Conservation (phyloP, 2,113 vertebrate species). For the Eretmochelys imbricata region DNA sequence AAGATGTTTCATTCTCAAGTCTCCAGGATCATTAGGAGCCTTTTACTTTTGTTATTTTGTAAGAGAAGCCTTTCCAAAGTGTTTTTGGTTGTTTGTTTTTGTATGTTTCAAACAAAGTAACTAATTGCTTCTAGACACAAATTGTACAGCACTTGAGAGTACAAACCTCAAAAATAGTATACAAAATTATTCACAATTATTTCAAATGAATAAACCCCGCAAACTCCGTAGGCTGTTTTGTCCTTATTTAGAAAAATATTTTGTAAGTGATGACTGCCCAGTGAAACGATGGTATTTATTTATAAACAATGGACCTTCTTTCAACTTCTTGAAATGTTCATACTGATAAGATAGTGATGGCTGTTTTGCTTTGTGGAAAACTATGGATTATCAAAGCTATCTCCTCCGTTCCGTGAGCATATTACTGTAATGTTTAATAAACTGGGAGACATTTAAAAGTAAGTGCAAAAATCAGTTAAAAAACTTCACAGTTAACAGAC, state of each 20-base stretch:
- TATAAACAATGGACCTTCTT: background rate
- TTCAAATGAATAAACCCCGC: background rate
- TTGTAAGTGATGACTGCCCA: background rate
- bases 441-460: background rate
- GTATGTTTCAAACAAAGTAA: background rate
- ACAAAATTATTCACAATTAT: background rate
- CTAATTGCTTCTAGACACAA: background rate
- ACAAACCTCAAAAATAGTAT: background rate
- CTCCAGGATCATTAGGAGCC: background rate
- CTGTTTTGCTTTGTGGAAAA: conserved; percentile 18
- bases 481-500: background rate
- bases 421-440: conserved; percentile 8
- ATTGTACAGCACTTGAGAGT: background rate
- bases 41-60: background rate
- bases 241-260: background rate
- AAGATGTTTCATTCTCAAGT: background rate
- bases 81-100: background rate
- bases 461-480: conserved; percentile 1
- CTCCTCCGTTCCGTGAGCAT: background rate
- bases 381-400: background rate
- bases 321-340: background rate
- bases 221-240: background rate
- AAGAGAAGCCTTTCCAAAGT: background rate
- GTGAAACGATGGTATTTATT: conserved; percentile 1
- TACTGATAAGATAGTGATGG: conserved; percentile 1